Evolutionary conservation across 2,888 invertebrate genomes (phyloP), one percentile per base, ranked within the genome.

Genomic region (Punctoribates punctum): DNA sequence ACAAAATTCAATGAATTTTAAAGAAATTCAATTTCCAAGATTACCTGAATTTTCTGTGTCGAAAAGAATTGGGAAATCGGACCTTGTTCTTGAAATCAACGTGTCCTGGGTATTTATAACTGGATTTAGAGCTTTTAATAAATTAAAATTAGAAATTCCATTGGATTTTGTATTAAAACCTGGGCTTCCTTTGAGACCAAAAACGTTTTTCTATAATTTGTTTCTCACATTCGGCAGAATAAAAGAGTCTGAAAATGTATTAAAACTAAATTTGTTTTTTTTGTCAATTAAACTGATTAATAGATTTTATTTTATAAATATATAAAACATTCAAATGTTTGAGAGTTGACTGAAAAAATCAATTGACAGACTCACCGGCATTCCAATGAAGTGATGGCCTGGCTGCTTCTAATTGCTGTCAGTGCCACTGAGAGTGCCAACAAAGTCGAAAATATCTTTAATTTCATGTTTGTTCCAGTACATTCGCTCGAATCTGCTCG

Each of bases 11-110:
- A 17, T 11, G 4, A 15, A 48, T 20, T 8, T 54, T n/a, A 54
- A 20, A 6, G 13, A 17, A 48, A 48, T 9, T 54, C n/a, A 54
- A 54, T n/a, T 54, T 48, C 8, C n/a, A 48, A 48, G n/a, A 54
- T 54, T 20, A 54, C 67, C 67, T 67, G 67, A 67, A 67, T n/a
- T 67, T 67, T 4, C 67, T 29, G 17, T 67, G 34, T 20, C 42
- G 8, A 9, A 67, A 67, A 2, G 67, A 38, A 11, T 34, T 67
- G 1, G 34, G 67, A 67, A 67, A 4, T 38, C 29, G 34, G 6
- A 67, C 29, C 11, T 38, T 67, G 3, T 38, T 29, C n/a, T n/a
- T 67, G n/a, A 67, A 20, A 13, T 67, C n/a, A 5, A n/a, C n/a
- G 3, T 4, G 2, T 15, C 3, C 17, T 8, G 67, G 67, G 38